Evolutionary conservation across 2,888 invertebrate genomes (phyloP), one percentile per base, ranked within the genome.

Genomic region (Hyles lineata): DNA sequence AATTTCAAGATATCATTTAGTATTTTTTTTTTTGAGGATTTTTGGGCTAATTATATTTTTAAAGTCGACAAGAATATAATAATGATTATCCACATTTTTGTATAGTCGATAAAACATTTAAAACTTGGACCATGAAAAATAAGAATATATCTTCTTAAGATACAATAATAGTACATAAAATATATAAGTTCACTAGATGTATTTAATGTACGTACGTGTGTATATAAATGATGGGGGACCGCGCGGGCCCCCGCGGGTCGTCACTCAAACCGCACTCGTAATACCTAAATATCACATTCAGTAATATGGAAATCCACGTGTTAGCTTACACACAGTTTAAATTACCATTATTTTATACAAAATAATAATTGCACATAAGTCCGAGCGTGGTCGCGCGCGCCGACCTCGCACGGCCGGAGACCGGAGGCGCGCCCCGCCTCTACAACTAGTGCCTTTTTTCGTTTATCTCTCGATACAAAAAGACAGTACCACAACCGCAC

Each of bases 261-360:
- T 86, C 88, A 83, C 86, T 85, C 91, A 88, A 91, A 90, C 93
- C 93, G 92, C 93, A 90, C 88, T 90, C 89, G 90, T 94, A 94
- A 92, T 91, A 92, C 90, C 95, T 95, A 95, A 93, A 94, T 95
- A 95, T 95, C 95, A 95, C 95, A 95, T 95, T 95, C 92, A 94
- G 93, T 94, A 95, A 92, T 92, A 95, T 94, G 93, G 94, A 94
- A 94, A 93, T 92, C 93, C 93, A 92, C 93, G 93, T 93, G 93
- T 92, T 92, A 92, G 91, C 92, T 92, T 92, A 93, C 91, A 94
- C 93, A 93, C 92, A 91, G 91, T 92, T 92, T 87, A 90, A 85
- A 91, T 92, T 92, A 92, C 92, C 92, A 92, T 93, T 93, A 84
- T 78, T 76, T 92, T 93, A 90, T 93, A 94, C 93, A 94, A 94